Base-by-base conservation (phyloP, 2,888 invertebrate genomes). In the Lasius platythorax region DNA sequence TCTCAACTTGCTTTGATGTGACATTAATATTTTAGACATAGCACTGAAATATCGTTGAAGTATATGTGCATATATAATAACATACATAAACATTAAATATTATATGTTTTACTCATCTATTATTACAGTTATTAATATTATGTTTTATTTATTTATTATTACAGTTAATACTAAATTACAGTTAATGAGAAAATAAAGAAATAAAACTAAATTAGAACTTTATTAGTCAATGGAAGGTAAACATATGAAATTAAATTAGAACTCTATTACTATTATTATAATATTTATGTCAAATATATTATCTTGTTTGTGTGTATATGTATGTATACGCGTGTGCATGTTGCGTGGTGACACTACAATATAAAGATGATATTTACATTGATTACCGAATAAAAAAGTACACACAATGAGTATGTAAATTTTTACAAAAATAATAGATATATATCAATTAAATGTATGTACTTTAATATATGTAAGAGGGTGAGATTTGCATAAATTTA, bases 1-100 rank as follows among this genome's bases (percentile, higher is more conserved):
- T 94, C 94, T 94, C 94, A 94, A 94, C 93, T 89, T 84, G 40
- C 18, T 46, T 46, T 28, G 2, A 23, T 18, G 2, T 23, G 46
- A 37, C 9, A 68, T 50, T 12, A 53, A 70, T 28, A 56, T 8
- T 15, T 78, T 40, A 46, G 30, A 12, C 18, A 37, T 37, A n/a
- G 8, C 3, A 23, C 15, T 64, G 1, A 53, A n/a, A 28, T 50
- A 50, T 53, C 18, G 53, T 67, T 28, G 8, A 66, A 73, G 50
- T 0, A 11, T 33, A 18, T 53, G 1, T 50, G 46, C 12, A 3
- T 12, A 12, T n/a, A 28, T n/a, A 56, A 56, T 2, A 5, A 37
- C 5, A 37, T 37, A 5, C 37, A 4, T 37, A 40, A 73, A 63
- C 5, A 5, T 63, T 33, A 75, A 23, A 23, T 23, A 33, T 66